Evolutionary conservation across 2,888 invertebrate genomes (phyloP).

Genomic region (Auanema freiburgensis): DNA sequence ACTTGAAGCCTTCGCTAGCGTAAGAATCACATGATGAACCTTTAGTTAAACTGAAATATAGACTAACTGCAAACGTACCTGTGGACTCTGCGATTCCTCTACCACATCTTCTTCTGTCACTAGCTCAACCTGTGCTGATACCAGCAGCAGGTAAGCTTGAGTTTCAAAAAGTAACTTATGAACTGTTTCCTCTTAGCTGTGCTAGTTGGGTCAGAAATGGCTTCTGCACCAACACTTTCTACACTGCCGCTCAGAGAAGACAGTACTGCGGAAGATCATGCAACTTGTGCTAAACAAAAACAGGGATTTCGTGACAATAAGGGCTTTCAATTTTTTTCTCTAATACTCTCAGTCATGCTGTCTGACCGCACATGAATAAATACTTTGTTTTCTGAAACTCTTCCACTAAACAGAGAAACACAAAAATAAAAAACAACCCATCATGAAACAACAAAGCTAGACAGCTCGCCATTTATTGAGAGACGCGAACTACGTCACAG

Average conservation of each 20-base stretch:
- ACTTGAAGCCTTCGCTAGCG: constrained; percentile 16
- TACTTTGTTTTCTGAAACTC: too few relatives aligned
- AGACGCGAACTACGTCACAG: too few relatives aligned
- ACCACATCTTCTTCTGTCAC: constrained; percentile 6
- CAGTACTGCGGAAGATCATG: background rate
- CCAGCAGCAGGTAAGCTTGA: background rate
- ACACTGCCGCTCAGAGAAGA: constrained; percentile 3
- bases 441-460: too few relatives aligned
- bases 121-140: background rate
- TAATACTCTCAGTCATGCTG: too few relatives aligned
- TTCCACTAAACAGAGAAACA: too few relatives aligned
- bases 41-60: too few relatives aligned
- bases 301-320: too few relatives aligned
- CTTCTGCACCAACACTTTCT: constrained; percentile 17
- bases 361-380: too few relatives aligned
- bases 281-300: background rate
- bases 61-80: constrained; percentile 17
- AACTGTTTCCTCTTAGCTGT: background rate
- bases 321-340: too few relatives aligned
- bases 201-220: constrained; percentile 15
- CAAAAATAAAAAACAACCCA: too few relatives aligned
- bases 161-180: background rate
- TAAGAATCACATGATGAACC: too few relatives aligned
- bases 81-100: constrained; percentile 8
- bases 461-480: too few relatives aligned